Base-by-base conservation (phyloP, 2,888 invertebrate genomes). In the Belgica antarctica region DNA sequence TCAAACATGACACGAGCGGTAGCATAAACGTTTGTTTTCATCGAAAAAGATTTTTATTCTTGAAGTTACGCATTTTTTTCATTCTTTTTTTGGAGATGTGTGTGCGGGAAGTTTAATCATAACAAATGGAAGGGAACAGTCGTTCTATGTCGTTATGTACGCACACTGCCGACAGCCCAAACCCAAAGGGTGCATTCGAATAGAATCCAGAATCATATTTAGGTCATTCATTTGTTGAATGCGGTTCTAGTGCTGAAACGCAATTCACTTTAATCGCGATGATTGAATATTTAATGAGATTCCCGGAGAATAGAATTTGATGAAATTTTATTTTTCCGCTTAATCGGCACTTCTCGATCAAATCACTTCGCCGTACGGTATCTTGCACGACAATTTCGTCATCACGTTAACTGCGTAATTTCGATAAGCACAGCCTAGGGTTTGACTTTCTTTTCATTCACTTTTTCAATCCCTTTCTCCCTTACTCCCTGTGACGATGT, bases 161-260 rank as follows among this genome's bases (percentile, higher is more conserved):
- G 10, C 41, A 41, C 41, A 41, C 10, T 15, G 41, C 12, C 12
- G 15, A n/a, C 12, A 41, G 2, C 41, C 15, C 41, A 10, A 5
- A 10, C 41, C n/a, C n/a, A 15, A n/a, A 41, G 41, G 41, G 41
- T 41, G 41, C 41, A 41, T 41, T 41, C 41, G 41, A 41, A 41
- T 7, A 41, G 15, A 41, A 41, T 41, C 41, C 7, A 41, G 15
- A 41, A 41, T 41, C 41, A 41, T 41, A n/a, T n/a, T 41, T 41
- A 41, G 41, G 41, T 41, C 41, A 41, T 41, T 41, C 41, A 41
- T 41, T 41, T 41, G 41, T 41, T 41, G 41, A 41, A 41, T 41
- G 41, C 15, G 12, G 12, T n/a, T 41, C 41, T 5, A 41, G 15
- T n/a, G 12, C 41, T 41, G n/a, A 41, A 15, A 41, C 41, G 41